phyloP scores from a whole-genome alignment of 2,113 vertebrate species.

The Ondatra zibethicus region DNA sequence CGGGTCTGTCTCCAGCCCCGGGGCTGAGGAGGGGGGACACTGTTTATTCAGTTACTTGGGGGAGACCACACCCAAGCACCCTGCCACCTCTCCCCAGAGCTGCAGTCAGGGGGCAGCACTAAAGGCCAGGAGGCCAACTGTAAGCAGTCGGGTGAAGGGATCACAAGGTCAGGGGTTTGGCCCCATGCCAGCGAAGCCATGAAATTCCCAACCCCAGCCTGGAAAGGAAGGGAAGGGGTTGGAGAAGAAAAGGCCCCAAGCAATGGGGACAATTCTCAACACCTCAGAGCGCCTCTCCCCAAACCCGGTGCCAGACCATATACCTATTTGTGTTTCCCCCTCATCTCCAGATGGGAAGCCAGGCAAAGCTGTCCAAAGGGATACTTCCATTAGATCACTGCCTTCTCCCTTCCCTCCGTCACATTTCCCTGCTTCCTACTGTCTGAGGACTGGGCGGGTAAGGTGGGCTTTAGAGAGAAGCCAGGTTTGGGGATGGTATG shows the following conservation, averaged over 20 bases:
- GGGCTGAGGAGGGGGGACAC: conserved; percentile 62
- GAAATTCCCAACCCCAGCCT: conserved; percentile 31
- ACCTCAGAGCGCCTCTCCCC: not conserved
- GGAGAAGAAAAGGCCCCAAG: conserved; percentile 32
- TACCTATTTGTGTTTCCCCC: conserved; percentile 27
- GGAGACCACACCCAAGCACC: not conserved
- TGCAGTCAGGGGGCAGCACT: not conserved
- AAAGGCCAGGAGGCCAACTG: conserved; percentile 26
- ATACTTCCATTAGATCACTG: conserved; percentile 15
- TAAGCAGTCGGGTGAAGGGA: not conserved
- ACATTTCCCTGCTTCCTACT: not conserved
- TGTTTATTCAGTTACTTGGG: conserved; percentile 71
- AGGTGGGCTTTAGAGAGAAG: conserved; percentile 31
- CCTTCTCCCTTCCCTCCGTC: conserved; percentile 42
- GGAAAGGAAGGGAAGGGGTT: conserved; percentile 35
- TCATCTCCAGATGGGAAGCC: conserved; percentile 57
- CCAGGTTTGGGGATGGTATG: not conserved
- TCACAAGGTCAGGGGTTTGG: conserved; percentile 15
- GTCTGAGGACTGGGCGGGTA: not conserved
- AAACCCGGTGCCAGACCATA: not conserved
- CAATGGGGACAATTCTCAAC: not conserved
- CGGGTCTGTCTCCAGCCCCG: conserved; percentile 73
- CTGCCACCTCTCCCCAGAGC: conserved; percentile 42
- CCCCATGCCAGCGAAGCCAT: conserved; percentile 60
- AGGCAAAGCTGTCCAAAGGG: not conserved